Conservation (phyloP, 2,113 vertebrate species). For the Pteropus alecto region DNA sequence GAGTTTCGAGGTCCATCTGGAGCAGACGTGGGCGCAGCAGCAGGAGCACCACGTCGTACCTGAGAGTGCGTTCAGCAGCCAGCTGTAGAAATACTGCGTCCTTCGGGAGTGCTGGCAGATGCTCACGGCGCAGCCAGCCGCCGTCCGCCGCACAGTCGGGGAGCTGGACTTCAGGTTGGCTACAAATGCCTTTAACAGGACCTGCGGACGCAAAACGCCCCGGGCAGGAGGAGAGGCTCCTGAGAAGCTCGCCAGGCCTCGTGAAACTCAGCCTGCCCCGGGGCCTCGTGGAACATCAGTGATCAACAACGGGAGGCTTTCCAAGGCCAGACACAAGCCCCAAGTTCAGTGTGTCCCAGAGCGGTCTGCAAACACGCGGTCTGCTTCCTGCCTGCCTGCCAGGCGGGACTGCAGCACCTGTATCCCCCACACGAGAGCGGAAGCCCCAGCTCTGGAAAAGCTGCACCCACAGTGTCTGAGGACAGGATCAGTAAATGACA, state of each 20-base stretch:
- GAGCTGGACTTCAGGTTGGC: slow-evolving; percentile 95
- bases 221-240: neutral
- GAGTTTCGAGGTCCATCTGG: neutral
- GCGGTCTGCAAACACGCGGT: neutral
- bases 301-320: neutral
- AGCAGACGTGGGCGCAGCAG: too few species aligned
- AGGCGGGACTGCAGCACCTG: neutral
- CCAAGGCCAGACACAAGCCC: neutral
- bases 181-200: slow-evolving; percentile 94
- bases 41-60: slow-evolving; percentile 80
- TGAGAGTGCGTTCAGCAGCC: slow-evolving; percentile 94
- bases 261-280: neutral
- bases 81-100: slow-evolving; percentile 95
- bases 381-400: neutral
- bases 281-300: neutral
- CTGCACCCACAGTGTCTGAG: too few species aligned
- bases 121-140: slow-evolving; percentile 91
- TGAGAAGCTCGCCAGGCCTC: neutral
- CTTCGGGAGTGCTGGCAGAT: slow-evolving; percentile 95
- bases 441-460: neutral
- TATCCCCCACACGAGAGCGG: accelerated
- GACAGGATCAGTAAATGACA: neutral
- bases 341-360: neutral
- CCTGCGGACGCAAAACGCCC: slow-evolving; percentile 78
- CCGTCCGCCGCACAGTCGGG: slow-evolving; percentile 94